phyloP scores from a whole-genome alignment of 2,113 vertebrate genomes.

The Hymenochirus boettgeri region DNA sequence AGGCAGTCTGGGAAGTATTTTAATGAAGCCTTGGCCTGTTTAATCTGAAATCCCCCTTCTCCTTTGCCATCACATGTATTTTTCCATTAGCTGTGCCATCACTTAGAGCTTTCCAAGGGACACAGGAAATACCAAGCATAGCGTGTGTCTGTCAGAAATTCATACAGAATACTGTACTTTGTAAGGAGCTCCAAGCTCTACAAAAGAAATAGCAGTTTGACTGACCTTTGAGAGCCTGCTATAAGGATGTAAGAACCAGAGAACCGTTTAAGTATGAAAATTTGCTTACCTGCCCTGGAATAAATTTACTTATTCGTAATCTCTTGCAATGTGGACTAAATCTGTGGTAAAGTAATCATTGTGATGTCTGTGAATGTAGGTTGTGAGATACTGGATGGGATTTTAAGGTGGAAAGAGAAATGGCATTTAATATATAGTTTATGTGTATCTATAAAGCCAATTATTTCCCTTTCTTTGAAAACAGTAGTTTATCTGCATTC shows the following conservation, averaged over 20 bases:
- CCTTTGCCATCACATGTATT: constrained; percentile 33
- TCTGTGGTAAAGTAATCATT: too few relatives aligned
- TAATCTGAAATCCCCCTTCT: constrained; percentile 24
- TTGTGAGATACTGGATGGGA: too few relatives aligned
- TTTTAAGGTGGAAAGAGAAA: too few relatives aligned
- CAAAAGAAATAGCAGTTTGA: neutral
- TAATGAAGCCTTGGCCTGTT: constrained; percentile 30
- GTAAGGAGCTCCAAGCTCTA: constrained; percentile 6
- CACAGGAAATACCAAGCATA: constrained; percentile 36
- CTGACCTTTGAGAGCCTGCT: neutral
- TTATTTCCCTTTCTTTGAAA: too few relatives aligned
- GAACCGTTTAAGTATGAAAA: too few relatives aligned
- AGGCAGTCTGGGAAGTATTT: constrained; percentile 31
- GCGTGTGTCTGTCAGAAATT: constrained; percentile 30
- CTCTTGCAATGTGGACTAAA: too few relatives aligned
- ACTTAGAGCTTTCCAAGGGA: constrained; percentile 32
- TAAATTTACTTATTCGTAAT: too few relatives aligned
- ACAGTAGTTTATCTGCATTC: too few relatives aligned
- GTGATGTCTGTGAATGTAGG: too few relatives aligned
- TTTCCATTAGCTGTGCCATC: constrained; percentile 39
- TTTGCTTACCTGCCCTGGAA: too few relatives aligned
- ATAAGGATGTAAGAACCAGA: neutral
- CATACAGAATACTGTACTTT: constrained; percentile 28
- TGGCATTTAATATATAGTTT: too few relatives aligned
- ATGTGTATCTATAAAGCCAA: too few relatives aligned